Percentiles rank a stretch among this genome's conserved stretches.
Evolutionary conservation across 1,140 invertebrate genomes (phyloP).

Genomic region (Pseudomyrmex flavicornis): DNA sequence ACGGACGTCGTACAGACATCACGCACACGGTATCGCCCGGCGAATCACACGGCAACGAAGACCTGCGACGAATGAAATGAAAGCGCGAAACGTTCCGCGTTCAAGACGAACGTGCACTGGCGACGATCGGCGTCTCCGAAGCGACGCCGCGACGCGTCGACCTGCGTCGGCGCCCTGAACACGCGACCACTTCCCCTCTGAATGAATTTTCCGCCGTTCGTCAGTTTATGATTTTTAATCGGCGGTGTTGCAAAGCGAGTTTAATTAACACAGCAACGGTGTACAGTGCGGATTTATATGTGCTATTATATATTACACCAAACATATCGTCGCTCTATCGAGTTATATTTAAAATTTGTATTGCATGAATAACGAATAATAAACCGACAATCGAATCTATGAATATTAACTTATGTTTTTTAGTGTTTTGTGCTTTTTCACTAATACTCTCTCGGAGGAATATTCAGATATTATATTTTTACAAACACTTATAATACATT

Average conservation of each 20-base stretch:
- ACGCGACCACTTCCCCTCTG: constrained; percentile 19
- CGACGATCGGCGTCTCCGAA: constrained; percentile 53
- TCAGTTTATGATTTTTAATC: constrained; percentile 57
- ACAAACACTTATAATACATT: no score
- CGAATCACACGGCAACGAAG: constrained; percentile 10
- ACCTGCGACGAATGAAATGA: background rate
- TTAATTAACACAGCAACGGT: constrained; percentile 45
- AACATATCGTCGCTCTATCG: no score
- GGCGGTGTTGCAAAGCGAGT: constrained; percentile 38
- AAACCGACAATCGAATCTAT: background rate
- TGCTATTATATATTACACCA: background rate
- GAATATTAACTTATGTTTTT: constrained; percentile 38
- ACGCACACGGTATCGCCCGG: constrained; percentile 32
- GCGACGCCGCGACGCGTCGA: constrained; percentile 62
- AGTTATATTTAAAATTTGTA: no score
- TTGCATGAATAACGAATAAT: constrained; percentile 30
- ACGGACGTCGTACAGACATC: constrained; percentile 62
- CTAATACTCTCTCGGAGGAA: background rate
- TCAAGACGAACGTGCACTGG: constrained; percentile 71
- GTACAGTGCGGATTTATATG: constrained; percentile 6
- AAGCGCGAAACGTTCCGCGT: constrained; percentile 65
- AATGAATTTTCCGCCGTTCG: constrained; percentile 2
- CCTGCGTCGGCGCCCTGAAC: constrained; percentile 70
- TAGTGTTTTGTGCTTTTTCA: background rate
- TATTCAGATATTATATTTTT: no score